These are phyloP conservation scores for Parthenolecanium corni DNA, from an alignment of 2,888 invertebrate species.

Conservation along the genomic window DNA sequence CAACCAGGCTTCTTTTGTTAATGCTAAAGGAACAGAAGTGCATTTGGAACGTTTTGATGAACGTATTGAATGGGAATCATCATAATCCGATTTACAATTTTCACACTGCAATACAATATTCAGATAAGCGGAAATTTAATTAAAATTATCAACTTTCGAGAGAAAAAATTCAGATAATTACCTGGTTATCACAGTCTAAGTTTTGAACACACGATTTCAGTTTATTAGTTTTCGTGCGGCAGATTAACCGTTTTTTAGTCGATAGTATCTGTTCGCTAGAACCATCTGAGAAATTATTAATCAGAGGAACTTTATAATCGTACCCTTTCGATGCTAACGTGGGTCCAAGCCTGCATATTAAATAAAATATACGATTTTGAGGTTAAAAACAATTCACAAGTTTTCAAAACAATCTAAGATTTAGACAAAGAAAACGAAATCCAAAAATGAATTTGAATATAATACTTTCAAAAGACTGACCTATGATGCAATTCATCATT, in stretches of 20 bases:
- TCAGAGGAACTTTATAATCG: constrained; percentile 25
- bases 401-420: background rate
- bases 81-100: constrained; percentile 17
- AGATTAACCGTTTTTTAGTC: constrained; percentile 8
- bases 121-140: background rate
- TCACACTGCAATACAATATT: constrained; percentile 13
- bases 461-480: constrained; percentile 9
- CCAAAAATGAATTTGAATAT: background rate
- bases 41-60: constrained; percentile 19
- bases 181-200: constrained; percentile 24
- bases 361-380: background rate
- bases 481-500: constrained; percentile 34
- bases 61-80: constrained; percentile 1
- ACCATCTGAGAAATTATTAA: constrained; percentile 19
- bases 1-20: constrained; percentile 18
- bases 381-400: too few species aligned
- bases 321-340: constrained; percentile 18
- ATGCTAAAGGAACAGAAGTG: constrained; percentile 12
- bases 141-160: background rate
- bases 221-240: constrained; percentile 6
- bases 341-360: constrained; percentile 8
- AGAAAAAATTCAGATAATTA: background rate
- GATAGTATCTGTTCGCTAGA: constrained; percentile 11
- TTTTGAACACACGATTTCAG: constrained; percentile 18
- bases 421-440: background rate